Base-by-base conservation (phyloP, 2,113 vertebrate genomes). In the Chloropsis cyanopogon region DNA sequence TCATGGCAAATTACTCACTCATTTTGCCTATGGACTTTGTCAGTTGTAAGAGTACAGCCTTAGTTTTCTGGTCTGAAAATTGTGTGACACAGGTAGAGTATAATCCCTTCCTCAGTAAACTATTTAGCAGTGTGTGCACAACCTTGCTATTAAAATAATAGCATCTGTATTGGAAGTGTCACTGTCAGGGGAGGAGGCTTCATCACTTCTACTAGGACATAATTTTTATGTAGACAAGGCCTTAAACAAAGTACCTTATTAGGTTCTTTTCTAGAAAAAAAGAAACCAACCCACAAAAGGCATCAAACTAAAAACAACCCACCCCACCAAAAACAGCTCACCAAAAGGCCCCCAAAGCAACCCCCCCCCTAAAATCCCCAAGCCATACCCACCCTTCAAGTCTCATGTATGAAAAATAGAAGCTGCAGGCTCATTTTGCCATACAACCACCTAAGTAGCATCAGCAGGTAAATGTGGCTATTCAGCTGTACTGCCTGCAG, bases 321-420 rank as follows among this genome's bases (percentile, higher is more conserved):
- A 60, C 11, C 8, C 15, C 14, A n/a, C 11, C 13, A 25, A 25
- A 65, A 41, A 26, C 35, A 8, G 2, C 7, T 23, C 24, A 44
- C 3, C 18, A 41, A 44, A 42, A n/a, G 11, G 7, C 10, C 19
- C 37, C 14, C 15, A 61, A 76, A 69, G 17, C 23, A 57, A 0
- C 3, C 2, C 5, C 10, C 2, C 9, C 5, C 18, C 6, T 37
- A 21, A 24, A n/a, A 18, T 9, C 1, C 7, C 21, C 12, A 25
- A 17, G 25, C 12, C 25, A 14, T 64, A 26, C 24, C 2, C 13
- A 73, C 18, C 7, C 10, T 16, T 83, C 37, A 63, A 44, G 11
- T 61, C 31, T 81, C 22, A 7, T 4, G 1, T 29, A 23, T 42
- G 50, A 70, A 77, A 82, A 81, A 31, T 0, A 22, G 11, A 86